A percentile compares a stretch with the other conserved stretches of the same genome.
Conservation (phyloP, 2,113 vertebrate species). For the Peromyscus polionotus region DNA sequence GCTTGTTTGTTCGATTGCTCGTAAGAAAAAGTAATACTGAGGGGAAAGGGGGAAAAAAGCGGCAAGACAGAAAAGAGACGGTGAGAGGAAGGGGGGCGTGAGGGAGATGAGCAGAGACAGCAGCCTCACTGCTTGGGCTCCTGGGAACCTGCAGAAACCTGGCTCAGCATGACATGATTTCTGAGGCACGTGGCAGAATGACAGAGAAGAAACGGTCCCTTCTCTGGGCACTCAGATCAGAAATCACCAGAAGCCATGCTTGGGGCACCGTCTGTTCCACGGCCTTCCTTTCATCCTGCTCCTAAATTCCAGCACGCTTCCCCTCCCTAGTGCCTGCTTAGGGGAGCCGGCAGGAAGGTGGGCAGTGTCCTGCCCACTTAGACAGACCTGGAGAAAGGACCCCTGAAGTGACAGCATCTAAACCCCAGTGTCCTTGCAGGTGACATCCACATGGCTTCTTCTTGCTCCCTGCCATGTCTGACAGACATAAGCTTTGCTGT, state of each 20-base stretch:
- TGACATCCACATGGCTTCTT: neutral
- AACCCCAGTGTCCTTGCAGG: conserved; percentile 10
- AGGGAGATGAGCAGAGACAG: neutral
- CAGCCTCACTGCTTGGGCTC: neutral
- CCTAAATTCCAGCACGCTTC: neutral
- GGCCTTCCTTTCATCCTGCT: conserved; percentile 34
- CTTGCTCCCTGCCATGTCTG: neutral
- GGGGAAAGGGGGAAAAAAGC: neutral
- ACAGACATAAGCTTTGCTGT: neutral
- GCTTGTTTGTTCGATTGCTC: neutral
- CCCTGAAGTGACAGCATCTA: neutral
- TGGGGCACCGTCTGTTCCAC: neutral
- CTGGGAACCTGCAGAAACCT: neutral
- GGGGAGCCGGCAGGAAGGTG: neutral
- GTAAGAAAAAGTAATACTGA: neutral
- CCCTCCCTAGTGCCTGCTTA: neutral
- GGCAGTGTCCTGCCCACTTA: neutral
- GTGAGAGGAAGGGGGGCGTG: neutral
- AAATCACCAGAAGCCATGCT: conserved; percentile 38
- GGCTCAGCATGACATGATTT: neutral
- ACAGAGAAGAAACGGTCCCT: neutral
- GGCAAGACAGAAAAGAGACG: neutral
- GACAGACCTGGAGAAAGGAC: neutral
- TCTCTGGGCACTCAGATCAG: conserved; percentile 33
- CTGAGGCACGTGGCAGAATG: neutral